These are phyloP conservation scores for Caligus rogercresseyi DNA, from an alignment of 1,140 invertebrate genomes.

Conservation along the genomic window DNA sequence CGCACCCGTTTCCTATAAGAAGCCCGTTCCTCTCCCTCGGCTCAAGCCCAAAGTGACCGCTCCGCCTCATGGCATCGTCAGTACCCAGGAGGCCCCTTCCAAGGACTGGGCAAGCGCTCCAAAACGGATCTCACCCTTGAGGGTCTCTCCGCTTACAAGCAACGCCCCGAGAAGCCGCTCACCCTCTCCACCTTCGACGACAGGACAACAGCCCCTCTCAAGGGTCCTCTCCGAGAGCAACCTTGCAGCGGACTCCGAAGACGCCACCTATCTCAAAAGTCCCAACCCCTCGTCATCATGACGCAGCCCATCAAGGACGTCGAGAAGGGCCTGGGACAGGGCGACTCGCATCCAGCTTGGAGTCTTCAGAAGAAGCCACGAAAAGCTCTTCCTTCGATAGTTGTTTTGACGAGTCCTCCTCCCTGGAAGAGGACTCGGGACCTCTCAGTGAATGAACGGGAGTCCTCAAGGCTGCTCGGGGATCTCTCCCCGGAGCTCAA, in stretches of 20 bases:
- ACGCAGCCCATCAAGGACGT: neutral
- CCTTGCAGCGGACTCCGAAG: no score
- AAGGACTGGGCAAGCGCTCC: conserved; percentile 6
- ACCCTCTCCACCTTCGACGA: neutral
- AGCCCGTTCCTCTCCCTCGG: neutral
- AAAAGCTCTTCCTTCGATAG: neutral
- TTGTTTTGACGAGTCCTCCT: neutral
- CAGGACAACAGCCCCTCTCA: neutral
- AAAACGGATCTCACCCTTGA: conserved; percentile 11
- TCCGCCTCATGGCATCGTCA: neutral
- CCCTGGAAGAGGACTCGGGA: no score
- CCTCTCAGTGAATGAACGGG: no score
- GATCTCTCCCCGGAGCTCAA: neutral
- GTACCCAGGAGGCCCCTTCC: neutral
- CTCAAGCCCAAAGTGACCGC: neutral
- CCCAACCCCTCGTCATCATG: neutral
- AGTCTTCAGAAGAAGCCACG: neutral
- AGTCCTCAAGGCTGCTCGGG: no score
- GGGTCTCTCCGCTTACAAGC: neutral
- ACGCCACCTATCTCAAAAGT: neutral
- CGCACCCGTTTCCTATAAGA: neutral
- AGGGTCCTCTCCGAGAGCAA: neutral
- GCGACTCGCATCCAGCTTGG: neutral
- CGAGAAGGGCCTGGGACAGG: neutral
- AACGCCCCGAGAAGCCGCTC: neutral